Evolutionary conservation across 2,797 vertebrate species (phyloP), one percentile per base, ranked within the genome.

Genomic region (Schizopygopsis pylzovi): DNA sequence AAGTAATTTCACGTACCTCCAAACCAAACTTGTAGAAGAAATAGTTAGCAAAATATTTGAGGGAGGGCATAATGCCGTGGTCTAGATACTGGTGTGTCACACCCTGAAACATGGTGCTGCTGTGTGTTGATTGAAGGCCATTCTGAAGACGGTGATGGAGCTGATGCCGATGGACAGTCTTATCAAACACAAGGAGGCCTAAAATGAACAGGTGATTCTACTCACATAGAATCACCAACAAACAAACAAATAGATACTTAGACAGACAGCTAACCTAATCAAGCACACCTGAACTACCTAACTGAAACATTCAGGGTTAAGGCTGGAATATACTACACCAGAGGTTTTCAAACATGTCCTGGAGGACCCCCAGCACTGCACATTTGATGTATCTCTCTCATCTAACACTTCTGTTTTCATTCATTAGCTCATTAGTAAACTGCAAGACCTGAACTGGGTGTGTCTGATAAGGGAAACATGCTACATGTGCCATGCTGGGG

Each of bases 21-120:
- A 96, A 90, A 59, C 96, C 94, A 91, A 95, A 96, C 87, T 95
- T 95, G 87, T 96, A 96, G 93, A 93, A 96, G 83, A 90, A 92
- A 56, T 93, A 95, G 92, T 95, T 96, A 85, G 94, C 81, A 82
- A 96, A 96, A 85, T 95, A 95, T 87, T 94, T 96, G 88, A 94
- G 54, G 76, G 92, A 90, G 37, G 91, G 92, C 79, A 93, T 73
- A 4, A 96, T 22, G 41, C 94, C 92, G 0, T 92, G 89, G 63
- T 95, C 94, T 37, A 95, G 90, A 85, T 95, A 91, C 6, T 93
- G 93, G 59, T 85, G 72, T 0, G 94, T 92, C 89, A 96, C 59
- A 15, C 90, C 91, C 10, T 95, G 92, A 87, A 95, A 93, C 81
- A 94, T 87, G 39, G 89, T 91, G 59, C 93, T 90, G 49, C 91